phyloP scores from a whole-genome alignment of 2,797 vertebrate genomes.

The Rousettus madagascariensis region DNA sequence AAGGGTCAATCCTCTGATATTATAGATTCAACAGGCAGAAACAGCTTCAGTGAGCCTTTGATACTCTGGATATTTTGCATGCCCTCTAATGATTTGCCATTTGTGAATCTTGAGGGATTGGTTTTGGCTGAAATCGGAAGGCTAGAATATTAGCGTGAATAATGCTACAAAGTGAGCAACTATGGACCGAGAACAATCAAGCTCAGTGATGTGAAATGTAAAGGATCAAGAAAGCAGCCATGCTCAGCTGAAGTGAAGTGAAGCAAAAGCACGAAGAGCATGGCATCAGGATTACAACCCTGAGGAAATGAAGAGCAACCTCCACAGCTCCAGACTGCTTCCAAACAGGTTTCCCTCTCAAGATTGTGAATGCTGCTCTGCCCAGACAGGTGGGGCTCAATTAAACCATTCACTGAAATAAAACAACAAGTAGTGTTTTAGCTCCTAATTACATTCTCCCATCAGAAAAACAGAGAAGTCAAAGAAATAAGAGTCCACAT shows the following conservation, averaged over 20 bases:
- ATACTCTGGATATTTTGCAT: background rate
- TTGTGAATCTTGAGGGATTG: background rate
- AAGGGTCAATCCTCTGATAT: background rate
- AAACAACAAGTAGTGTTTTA: constrained; percentile 1
- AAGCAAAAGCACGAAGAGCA: background rate
- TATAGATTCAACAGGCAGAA: background rate
- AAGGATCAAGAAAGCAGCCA: constrained; percentile 11
- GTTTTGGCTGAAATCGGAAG: background rate
- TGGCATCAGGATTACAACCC: background rate
- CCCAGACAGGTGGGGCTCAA: background rate
- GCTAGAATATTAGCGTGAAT: background rate
- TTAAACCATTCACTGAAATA: constrained; percentile 11
- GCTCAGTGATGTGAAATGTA: background rate
- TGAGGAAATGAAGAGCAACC: constrained; percentile 7
- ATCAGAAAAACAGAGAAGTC: background rate
- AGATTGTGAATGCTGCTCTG: background rate
- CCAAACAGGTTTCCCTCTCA: background rate
- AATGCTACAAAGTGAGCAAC: background rate
- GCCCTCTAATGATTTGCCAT: background rate
- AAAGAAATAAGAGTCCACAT: constrained; percentile 41
- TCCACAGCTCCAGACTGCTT: background rate
- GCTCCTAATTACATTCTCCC: background rate
- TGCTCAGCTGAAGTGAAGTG: constrained; percentile 13
- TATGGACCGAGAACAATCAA: background rate
- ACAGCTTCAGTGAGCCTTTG: background rate